These are phyloP conservation scores for Drosophila barbarae DNA, from an alignment of 2,888 invertebrate genomes.

Conservation along the genomic window DNA sequence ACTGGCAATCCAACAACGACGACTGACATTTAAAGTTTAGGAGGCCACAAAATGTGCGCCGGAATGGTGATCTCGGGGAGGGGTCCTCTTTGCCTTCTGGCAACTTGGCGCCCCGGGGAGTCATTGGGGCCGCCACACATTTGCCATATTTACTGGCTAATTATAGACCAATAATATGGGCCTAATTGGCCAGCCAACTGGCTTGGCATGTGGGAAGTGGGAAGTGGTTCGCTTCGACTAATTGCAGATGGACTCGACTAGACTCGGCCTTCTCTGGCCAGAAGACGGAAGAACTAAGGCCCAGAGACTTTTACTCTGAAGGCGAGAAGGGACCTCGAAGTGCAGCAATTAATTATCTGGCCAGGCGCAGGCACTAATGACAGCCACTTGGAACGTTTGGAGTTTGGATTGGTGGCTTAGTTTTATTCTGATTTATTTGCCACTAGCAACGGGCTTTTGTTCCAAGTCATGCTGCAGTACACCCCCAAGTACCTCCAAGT, in stretches of 20 bases:
- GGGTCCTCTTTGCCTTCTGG: conserved; percentile 9
- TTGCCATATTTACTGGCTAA: conserved; percentile 24
- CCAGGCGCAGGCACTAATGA: conserved; percentile 9
- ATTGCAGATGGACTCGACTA: conserved; percentile 46
- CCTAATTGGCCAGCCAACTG: conserved; percentile 38
- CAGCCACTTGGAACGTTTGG: conserved; percentile 12
- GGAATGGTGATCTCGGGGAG: conserved; percentile 19
- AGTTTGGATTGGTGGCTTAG: conserved; percentile 7
- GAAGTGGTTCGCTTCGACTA: conserved; percentile 30
- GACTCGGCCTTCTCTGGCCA: conserved; percentile 30
- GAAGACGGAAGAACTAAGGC: conserved; percentile 48
- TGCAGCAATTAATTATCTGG: conserved; percentile 61
- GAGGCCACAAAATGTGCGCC: conserved; percentile 53
- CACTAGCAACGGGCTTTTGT: background rate
- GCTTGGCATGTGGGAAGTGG: conserved; percentile 15
- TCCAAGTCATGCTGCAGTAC: conserved; percentile 12
- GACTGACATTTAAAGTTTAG: conserved; percentile 75
- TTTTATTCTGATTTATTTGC: background rate
- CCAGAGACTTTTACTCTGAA: conserved; percentile 7
- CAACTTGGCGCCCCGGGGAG: conserved; percentile 5
- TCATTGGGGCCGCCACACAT: conserved; percentile 7
- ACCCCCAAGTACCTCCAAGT: conserved; percentile 27
- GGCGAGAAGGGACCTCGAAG: conserved; percentile 8
- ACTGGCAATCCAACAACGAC: conserved; percentile 34
- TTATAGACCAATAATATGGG: conserved; percentile 45